phyloP scores from a whole-genome alignment of 2,113 vertebrate species.

The Salvelinus namaycush region DNA sequence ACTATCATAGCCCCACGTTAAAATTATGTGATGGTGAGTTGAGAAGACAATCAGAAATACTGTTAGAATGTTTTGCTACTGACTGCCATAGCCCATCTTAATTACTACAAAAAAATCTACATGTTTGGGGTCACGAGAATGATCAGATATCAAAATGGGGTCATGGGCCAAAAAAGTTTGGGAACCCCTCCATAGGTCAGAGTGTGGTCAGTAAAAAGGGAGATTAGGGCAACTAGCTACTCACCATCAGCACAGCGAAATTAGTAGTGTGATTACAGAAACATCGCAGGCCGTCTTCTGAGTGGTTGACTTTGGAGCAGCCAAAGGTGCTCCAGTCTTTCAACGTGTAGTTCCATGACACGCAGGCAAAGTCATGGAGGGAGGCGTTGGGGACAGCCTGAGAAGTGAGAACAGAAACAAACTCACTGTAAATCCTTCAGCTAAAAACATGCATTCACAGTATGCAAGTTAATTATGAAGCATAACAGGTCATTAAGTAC shows the following conservation, averaged over 20 bases:
- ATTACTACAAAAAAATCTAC: no score
- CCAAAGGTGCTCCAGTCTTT: slow-evolving; percentile 63
- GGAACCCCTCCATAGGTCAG: background rate
- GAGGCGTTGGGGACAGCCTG: slow-evolving; percentile 6
- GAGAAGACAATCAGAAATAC: no score
- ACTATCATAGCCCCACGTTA: no score
- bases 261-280: slow-evolving; percentile 74
- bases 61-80: no score
- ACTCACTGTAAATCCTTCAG: background rate
- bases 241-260: slow-evolving; percentile 78
- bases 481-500: background rate
- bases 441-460: background rate
- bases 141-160: no score
- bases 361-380: slow-evolving; percentile 64
- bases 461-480: background rate
- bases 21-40: no score
- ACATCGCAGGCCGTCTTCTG: slow-evolving; percentile 45
- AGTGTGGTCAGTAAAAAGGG: background rate
- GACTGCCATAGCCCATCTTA: no score
- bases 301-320: slow-evolving; percentile 56
- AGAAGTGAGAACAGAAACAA: background rate
- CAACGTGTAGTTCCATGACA: slow-evolving; percentile 68
- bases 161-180: no score
- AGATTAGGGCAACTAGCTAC: background rate
- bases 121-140: no score